These are phyloP conservation scores for Pseudochirops cupreus DNA, from an alignment of 2,797 vertebrate species.

Conservation along the genomic window DNA sequence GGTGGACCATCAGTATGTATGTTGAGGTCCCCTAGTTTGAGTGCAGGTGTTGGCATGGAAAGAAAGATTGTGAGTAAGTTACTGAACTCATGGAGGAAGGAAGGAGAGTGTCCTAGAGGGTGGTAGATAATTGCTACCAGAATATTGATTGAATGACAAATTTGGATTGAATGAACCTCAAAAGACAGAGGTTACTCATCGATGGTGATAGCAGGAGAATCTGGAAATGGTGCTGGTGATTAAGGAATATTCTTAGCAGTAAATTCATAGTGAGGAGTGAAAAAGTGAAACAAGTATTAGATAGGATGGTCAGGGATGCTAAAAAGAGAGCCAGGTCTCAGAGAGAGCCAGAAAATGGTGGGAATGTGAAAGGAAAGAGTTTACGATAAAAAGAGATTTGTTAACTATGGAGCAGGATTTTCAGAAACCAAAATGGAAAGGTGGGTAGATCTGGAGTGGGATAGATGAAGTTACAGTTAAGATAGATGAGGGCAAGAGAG, in stretches of 20 bases:
- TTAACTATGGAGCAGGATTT: too few species aligned
- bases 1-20: background rate
- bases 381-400: too few species aligned
- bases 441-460: too few species aligned
- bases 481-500: too few species aligned
- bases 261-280: background rate
- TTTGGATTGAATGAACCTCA: background rate
- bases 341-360: too few species aligned
- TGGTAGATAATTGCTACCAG: background rate
- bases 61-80: background rate
- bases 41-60: background rate
- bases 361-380: too few species aligned
- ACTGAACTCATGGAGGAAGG: background rate
- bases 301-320: background rate
- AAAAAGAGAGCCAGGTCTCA: too few species aligned
- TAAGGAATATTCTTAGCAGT: background rate
- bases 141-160: background rate
- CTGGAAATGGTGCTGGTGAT: background rate
- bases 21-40: background rate
- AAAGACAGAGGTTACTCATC: background rate
- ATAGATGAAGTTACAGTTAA: too few species aligned
- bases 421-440: too few species aligned
- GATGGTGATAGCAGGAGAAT: background rate
- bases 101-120: background rate
- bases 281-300: background rate